Evolutionary conservation across 2,888 invertebrate genomes (phyloP).

Genomic region (Stenchaetothrips biformis): DNA sequence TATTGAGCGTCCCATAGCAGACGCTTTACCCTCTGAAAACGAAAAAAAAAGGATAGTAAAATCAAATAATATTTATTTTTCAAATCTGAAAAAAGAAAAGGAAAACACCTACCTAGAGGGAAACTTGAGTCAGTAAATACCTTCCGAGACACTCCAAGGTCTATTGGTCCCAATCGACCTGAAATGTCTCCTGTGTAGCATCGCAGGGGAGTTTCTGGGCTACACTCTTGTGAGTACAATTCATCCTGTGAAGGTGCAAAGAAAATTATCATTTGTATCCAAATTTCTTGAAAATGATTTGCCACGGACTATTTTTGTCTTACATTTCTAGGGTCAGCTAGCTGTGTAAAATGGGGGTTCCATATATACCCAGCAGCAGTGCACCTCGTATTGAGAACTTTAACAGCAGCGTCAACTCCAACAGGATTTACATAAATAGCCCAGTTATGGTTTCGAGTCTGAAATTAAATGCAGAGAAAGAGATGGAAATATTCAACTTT

Average conservation of each 20-base stretch:
- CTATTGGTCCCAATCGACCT: slow-evolving; percentile 75
- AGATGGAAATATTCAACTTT: slow-evolving; percentile 27
- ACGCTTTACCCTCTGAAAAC: slow-evolving; percentile 58
- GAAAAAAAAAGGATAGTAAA: slow-evolving; percentile 29
- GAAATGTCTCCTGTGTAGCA: slow-evolving; percentile 90
- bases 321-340: slow-evolving; percentile 84
- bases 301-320: slow-evolving; percentile 41
- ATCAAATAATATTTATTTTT: neutral
- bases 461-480: slow-evolving; percentile 39
- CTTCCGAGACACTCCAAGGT: slow-evolving; percentile 69
- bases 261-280: slow-evolving; percentile 26
- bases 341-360: slow-evolving; percentile 87
- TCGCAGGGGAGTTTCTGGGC: slow-evolving; percentile 77
- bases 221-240: slow-evolving; percentile 80
- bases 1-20: slow-evolving; percentile 77
- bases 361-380: slow-evolving; percentile 87
- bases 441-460: slow-evolving; percentile 84
- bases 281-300: slow-evolving; percentile 20
- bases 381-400: slow-evolving; percentile 72
- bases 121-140: slow-evolving; percentile 83
- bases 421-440: slow-evolving; percentile 87
- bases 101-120: slow-evolving; percentile 56
- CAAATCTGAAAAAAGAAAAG: neutral
- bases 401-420: slow-evolving; percentile 83
- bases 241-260: slow-evolving; percentile 56